phyloP scores from a whole-genome alignment of 1,140 invertebrate genomes.

The Diorhabda carinulata region DNA sequence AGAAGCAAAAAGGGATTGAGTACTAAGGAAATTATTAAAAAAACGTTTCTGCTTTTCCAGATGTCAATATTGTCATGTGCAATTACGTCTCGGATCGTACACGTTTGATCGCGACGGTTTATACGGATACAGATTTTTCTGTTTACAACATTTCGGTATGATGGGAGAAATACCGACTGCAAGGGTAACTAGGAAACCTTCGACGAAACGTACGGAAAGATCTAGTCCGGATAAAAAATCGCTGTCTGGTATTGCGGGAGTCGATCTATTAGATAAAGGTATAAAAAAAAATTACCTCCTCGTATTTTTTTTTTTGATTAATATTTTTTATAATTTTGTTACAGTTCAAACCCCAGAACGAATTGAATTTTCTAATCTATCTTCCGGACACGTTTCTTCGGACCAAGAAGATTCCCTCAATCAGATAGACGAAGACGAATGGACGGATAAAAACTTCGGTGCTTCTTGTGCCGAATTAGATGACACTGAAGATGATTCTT shows the following conservation, averaged over 20 bases:
- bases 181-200: conserved; percentile 35
- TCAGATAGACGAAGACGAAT: conserved; percentile 89
- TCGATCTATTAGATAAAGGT: conserved; percentile 60
- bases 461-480: conserved; percentile 66
- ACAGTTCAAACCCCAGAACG: conserved; percentile 70
- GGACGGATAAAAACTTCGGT: conserved; percentile 88
- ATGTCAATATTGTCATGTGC: conserved; percentile 69
- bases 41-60: conserved; percentile 39
- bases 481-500: conserved; percentile 69
- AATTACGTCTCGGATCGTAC: conserved; percentile 69
- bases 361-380: conserved; percentile 72
- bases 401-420: conserved; percentile 68
- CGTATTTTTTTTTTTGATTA: neutral
- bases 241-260: conserved; percentile 51
- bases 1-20: too few relatives aligned
- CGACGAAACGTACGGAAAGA: conserved; percentile 14
- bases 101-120: conserved; percentile 72
- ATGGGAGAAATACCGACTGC: conserved; percentile 47
- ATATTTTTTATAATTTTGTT: conserved; percentile 13
- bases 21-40: too few relatives aligned
- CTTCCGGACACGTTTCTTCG: conserved; percentile 58
- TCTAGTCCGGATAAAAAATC: conserved; percentile 41
- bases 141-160: conserved; percentile 73
- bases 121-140: conserved; percentile 72
- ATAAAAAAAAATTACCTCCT: neutral